Conservation (phyloP, 2,888 invertebrate genomes). For the Parasteatoda lunata region DNA sequence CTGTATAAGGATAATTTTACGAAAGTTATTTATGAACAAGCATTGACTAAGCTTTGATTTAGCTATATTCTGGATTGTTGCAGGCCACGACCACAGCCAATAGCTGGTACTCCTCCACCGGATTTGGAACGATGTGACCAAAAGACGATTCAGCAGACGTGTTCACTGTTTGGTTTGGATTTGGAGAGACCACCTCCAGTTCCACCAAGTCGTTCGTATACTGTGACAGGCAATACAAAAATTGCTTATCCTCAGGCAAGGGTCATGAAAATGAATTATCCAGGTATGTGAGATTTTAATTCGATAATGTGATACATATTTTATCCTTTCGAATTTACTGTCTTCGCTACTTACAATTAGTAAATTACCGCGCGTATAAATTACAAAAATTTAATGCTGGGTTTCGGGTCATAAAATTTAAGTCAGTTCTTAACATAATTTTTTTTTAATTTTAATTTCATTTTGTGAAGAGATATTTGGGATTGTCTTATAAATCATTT, state of each 20-base stretch:
- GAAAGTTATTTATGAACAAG: too few relatives aligned
- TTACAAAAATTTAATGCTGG: too few relatives aligned
- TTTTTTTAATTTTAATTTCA: too few relatives aligned
- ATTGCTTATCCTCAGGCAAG: constrained; percentile 93
- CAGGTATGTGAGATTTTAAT: constrained; percentile 76
- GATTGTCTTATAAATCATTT: too few relatives aligned
- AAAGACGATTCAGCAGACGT: constrained; percentile 91
- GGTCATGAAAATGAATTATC: constrained; percentile 91
- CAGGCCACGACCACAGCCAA: constrained; percentile 89
- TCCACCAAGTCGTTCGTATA: constrained; percentile 91
- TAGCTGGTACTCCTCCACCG: constrained; percentile 89
- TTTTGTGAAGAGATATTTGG: too few relatives aligned
- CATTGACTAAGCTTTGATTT: background rate
- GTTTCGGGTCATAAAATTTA: too few relatives aligned
- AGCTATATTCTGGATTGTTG: background rate
- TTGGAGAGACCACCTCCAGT: constrained; percentile 93
- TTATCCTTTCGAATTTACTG: too few relatives aligned
- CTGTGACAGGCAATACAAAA: constrained; percentile 91
- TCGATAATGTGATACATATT: too few relatives aligned
- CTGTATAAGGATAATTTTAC: too few relatives aligned
- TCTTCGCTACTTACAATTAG: too few relatives aligned
- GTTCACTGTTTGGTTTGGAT: constrained; percentile 91
- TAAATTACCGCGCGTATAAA: too few relatives aligned
- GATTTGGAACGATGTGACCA: constrained; percentile 90
- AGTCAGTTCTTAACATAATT: too few relatives aligned